Conservation (phyloP, 2,797 vertebrate genomes). For the Coregonus ussuriensis region DNA sequence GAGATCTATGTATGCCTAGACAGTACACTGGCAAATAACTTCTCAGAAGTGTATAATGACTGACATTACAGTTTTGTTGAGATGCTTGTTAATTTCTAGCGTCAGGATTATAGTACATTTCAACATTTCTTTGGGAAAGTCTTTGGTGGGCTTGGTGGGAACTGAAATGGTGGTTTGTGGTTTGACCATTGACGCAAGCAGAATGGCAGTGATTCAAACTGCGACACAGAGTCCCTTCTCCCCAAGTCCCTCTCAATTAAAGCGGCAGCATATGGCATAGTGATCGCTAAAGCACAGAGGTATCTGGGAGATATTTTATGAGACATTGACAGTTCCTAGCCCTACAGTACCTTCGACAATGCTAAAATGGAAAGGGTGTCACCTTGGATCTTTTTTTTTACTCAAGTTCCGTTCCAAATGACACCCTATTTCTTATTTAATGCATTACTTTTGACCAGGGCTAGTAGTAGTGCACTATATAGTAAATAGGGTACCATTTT, state of each 20-base stretch:
- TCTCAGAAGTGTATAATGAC: not conserved
- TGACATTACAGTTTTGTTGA: slow-evolving; percentile 20
- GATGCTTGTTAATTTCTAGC: slow-evolving; percentile 12
- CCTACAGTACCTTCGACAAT: slow-evolving; percentile 50
- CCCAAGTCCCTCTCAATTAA: slow-evolving; percentile 83
- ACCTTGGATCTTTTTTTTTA: slow-evolving; percentile 66
- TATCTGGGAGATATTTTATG: slow-evolving; percentile 9
- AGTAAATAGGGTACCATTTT: not conserved
- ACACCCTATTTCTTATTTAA: not conserved
- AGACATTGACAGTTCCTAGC: slow-evolving; percentile 34
- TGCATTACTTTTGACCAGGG: not conserved
- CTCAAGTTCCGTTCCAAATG: not conserved
- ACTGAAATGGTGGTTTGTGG: not conserved
- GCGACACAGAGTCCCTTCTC: slow-evolving; percentile 68
- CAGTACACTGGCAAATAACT: not conserved
- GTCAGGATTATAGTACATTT: slow-evolving; percentile 16
- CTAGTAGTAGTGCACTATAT: not conserved
- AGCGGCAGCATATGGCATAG: slow-evolving; percentile 75
- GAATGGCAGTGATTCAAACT: slow-evolving; percentile 75
- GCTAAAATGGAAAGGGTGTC: slow-evolving; percentile 65
- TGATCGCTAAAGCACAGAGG: slow-evolving; percentile 65
- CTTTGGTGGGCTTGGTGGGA: not conserved
- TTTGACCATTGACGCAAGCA: slow-evolving; percentile 51
- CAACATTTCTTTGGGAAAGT: no score
- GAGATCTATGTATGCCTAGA: not conserved